Percentiles rank a stretch among this genome's conserved stretches.
These are phyloP conservation scores for Aurelia sp. DNA, from an alignment of 30 jellyfish, hydroid and myxozoan genomes.

Conservation along the genomic window DNA sequence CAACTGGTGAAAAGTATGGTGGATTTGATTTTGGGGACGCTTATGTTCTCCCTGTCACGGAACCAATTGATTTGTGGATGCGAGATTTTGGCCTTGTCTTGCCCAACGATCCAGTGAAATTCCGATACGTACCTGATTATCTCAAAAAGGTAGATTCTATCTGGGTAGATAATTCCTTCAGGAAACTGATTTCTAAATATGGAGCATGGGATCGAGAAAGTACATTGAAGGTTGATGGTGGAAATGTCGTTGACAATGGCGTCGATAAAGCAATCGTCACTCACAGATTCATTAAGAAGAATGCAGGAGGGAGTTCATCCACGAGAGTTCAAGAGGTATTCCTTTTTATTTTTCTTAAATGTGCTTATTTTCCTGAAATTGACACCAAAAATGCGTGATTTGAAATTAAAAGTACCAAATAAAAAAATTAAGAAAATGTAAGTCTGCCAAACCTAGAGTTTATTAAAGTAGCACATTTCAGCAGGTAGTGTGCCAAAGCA, in stretches of 20 bases:
- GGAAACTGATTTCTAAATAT: constrained; percentile 21
- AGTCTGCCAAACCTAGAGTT: too few species aligned
- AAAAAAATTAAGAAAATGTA: too few species aligned
- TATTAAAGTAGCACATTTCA: too few species aligned
- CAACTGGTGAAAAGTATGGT: constrained; percentile 19
- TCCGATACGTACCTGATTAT: constrained; percentile 48
- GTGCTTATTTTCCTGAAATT: too few species aligned
- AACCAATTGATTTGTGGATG: constrained; percentile 64
- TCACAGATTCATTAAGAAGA: constrained; percentile 49
- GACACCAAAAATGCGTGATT: too few species aligned
- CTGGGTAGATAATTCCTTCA: constrained; percentile 37
- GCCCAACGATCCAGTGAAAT: constrained; percentile 57
- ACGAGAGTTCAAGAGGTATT: too few species aligned
- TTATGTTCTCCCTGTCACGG: constrained; percentile 28
- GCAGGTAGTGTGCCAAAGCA: too few species aligned
- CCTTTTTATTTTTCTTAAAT: too few species aligned
- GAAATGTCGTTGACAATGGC: constrained; percentile 72
- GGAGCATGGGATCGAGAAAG: constrained; percentile 26
- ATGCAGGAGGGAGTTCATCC: constrained; percentile 1
- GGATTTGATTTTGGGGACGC: constrained; percentile 62
- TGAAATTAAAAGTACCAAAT: too few species aligned
- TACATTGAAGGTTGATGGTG: constrained; percentile 46
- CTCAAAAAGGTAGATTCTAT: constrained; percentile 58
- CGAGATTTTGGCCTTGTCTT: constrained; percentile 61
- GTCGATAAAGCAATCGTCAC: constrained; percentile 58